Evolutionary conservation across 2,797 vertebrate genomes (phyloP).

Genomic region (Sphaeramia orbicularis): DNA sequence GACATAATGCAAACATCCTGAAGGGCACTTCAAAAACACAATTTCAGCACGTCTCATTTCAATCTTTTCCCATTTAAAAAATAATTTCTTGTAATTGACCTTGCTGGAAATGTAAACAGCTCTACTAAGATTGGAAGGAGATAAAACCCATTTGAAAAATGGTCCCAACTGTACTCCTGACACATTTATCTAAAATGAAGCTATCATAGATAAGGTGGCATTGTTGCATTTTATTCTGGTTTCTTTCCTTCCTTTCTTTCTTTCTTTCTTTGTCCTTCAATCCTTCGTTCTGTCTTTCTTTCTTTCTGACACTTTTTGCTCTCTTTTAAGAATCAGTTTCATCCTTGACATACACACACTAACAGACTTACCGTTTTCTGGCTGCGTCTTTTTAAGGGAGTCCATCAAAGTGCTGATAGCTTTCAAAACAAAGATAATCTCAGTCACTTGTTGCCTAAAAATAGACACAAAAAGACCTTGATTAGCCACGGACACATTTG

Average conservation of each 20-base stretch:
- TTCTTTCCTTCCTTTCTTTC: neutral
- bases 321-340: slow-evolving; percentile 10
- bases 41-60: slow-evolving; percentile 51
- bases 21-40: slow-evolving; percentile 64
- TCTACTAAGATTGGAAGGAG: slow-evolving; percentile 38
- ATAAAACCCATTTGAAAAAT: slow-evolving; percentile 52
- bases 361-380: slow-evolving; percentile 94
- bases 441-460: slow-evolving; percentile 97
- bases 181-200: slow-evolving; percentile 58
- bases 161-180: slow-evolving; percentile 55
- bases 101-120: slow-evolving; percentile 55
- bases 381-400: slow-evolving; percentile 98
- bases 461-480: slow-evolving; percentile 21
- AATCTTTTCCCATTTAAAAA: slow-evolving; percentile 31
- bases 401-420: slow-evolving; percentile 99
- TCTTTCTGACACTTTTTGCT: neutral
- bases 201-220: slow-evolving; percentile 14
- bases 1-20: slow-evolving; percentile 50
- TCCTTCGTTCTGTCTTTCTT: neutral
- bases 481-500: slow-evolving; percentile 9
- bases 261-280: too few species aligned
- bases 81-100: slow-evolving; percentile 56
- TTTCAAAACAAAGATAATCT: slow-evolving; percentile 99
- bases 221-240: neutral
- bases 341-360: slow-evolving; percentile 24